A percentile compares a stretch with the other conserved stretches of the same genome.
These are phyloP conservation scores for Caenorhabditis sinica DNA, from an alignment of 2,888 invertebrate genomes.

Conservation along the genomic window DNA sequence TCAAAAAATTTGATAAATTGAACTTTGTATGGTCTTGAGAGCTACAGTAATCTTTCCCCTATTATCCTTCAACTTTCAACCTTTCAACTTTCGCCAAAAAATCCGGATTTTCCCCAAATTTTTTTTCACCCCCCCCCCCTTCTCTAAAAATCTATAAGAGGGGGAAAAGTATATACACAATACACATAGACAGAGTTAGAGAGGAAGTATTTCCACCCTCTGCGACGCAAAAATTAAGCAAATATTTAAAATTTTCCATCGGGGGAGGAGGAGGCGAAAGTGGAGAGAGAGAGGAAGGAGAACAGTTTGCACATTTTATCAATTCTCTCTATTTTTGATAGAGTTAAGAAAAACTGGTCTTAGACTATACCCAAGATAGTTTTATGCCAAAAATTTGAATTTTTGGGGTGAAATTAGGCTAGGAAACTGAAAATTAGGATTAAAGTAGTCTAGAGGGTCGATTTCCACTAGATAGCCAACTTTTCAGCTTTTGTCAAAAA, in stretches of 20 bases:
- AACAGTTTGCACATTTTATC: slow-evolving; percentile 25
- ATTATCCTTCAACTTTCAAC: not conserved
- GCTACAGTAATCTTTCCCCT: too few relatives aligned
- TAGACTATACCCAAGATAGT: too few relatives aligned
- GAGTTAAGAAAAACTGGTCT: not conserved
- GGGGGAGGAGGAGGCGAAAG: not conserved
- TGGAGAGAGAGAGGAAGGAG: not conserved
- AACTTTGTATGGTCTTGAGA: not conserved
- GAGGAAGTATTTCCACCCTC: slow-evolving; percentile 6
- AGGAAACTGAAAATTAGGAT: too few relatives aligned
- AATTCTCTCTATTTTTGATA: slow-evolving; percentile 8
- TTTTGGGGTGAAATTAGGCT: too few relatives aligned
- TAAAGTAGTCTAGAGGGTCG: too few relatives aligned
- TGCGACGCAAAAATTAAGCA: slow-evolving; percentile 42
- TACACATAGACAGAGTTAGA: not conserved
- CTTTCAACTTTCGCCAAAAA: too few relatives aligned
- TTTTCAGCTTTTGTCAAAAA: not conserved
- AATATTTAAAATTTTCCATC: slow-evolving; percentile 45
- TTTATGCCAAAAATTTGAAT: not conserved
- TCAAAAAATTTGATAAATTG: not conserved
- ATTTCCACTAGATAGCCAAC: too few relatives aligned
- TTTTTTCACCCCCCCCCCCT: too few relatives aligned
- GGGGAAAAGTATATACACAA: slow-evolving; percentile 4
- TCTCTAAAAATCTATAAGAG: not conserved
- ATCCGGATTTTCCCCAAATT: too few relatives aligned